These are phyloP conservation scores for Cichlasoma orientale DNA, from an alignment of 2,797 vertebrate genomes.

Conservation along the genomic window DNA sequence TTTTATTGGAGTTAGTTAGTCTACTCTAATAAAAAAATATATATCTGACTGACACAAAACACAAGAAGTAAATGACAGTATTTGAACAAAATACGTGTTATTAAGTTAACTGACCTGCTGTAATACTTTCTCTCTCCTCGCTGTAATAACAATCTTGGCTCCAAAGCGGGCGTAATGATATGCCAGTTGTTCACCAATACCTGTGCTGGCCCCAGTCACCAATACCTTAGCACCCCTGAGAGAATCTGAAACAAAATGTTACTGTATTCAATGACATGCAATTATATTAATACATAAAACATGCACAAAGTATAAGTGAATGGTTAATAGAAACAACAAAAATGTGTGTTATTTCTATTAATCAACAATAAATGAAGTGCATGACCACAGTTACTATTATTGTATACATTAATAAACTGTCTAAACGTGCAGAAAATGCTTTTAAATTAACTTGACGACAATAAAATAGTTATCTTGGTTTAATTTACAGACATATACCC, in stretches of 20 bases:
- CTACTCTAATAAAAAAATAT: no score
- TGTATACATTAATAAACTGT: not conserved
- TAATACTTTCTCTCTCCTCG: slow-evolving; percentile 76
- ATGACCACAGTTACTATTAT: not conserved
- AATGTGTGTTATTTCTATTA: not conserved
- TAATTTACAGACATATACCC: not conserved
- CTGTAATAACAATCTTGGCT: slow-evolving; percentile 80
- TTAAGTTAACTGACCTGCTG: slow-evolving; percentile 71
- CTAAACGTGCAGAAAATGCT: not conserved
- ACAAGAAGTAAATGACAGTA: no score
- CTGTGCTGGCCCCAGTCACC: slow-evolving; percentile 82
- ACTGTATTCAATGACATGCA: not conserved
- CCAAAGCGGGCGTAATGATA: slow-evolving; percentile 82
- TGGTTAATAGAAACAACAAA: not conserved
- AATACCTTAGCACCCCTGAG: slow-evolving; percentile 75
- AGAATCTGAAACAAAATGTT: slow-evolving; percentile 62
- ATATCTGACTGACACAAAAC: no score
- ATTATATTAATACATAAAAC: not conserved
- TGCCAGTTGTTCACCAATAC: slow-evolving; percentile 83
- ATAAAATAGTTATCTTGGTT: not conserved
- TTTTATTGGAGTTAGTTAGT: no score
- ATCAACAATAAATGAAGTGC: not conserved
- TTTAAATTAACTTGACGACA: not conserved
- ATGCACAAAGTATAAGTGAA: no score
- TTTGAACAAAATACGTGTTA: not conserved